Evolutionary conservation across 2,888 invertebrate species (phyloP).

Genomic region (Ophioninae sp.): DNA sequence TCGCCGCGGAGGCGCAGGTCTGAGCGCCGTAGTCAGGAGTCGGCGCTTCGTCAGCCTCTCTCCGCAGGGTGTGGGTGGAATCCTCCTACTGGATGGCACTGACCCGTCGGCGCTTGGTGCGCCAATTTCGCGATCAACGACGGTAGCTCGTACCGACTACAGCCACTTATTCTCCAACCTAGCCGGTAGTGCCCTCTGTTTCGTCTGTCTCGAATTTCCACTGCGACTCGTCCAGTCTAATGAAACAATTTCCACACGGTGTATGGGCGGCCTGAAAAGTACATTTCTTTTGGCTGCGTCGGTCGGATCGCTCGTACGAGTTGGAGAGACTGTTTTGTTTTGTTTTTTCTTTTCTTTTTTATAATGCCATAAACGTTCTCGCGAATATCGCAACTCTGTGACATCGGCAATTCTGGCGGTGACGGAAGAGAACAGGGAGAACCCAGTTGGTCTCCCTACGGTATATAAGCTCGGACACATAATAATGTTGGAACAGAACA

Average conservation of each 20-base stretch:
- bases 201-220: background rate
- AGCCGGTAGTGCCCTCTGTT: background rate
- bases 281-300: background rate
- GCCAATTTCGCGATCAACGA: constrained; percentile 37
- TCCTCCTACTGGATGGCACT: constrained; percentile 50
- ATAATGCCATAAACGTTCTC: constrained; percentile 3
- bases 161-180: constrained; percentile 17
- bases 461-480: constrained; percentile 45
- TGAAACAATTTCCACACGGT: background rate
- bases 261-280: too few relatives aligned
- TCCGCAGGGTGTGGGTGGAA: constrained; percentile 31
- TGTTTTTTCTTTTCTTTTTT: background rate
- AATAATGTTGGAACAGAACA: constrained; percentile 31
- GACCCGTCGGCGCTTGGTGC: constrained; percentile 48
- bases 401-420: constrained; percentile 9
- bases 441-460: constrained; percentile 13
- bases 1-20: constrained; percentile 59
- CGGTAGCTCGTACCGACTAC: constrained; percentile 12
- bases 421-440: constrained; percentile 10
- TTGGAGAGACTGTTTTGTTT: background rate
- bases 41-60: constrained; percentile 49
- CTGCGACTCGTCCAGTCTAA: background rate
- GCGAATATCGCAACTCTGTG: constrained; percentile 21
- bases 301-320: background rate
- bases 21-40: constrained; percentile 50